Percentiles rank a stretch among this genome's conserved stretches.
These are phyloP conservation scores for Synergus gifuensis DNA, from an alignment of 2,888 invertebrate species.

Conservation along the genomic window DNA sequence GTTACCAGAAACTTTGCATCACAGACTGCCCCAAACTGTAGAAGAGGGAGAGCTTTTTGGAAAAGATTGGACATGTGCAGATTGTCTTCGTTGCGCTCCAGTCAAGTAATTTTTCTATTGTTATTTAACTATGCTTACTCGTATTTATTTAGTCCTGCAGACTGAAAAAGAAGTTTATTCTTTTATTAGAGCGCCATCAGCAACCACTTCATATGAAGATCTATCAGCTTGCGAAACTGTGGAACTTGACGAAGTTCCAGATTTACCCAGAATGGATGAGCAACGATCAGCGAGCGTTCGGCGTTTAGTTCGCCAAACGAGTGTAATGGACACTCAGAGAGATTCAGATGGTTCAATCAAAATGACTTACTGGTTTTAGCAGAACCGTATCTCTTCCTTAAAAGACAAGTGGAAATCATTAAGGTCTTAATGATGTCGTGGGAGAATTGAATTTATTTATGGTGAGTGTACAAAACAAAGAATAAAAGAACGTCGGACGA, in stretches of 20 bases:
- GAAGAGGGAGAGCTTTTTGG: slow-evolving; percentile 94
- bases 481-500: slow-evolving; percentile 50
- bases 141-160: background rate
- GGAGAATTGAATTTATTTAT: slow-evolving; percentile 35
- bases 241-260: slow-evolving; percentile 73
- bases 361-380: slow-evolving; percentile 92
- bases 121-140: background rate
- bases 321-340: slow-evolving; percentile 90
- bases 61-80: slow-evolving; percentile 87
- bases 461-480: slow-evolving; percentile 38
- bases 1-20: slow-evolving; percentile 91
- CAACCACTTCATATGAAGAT: slow-evolving; percentile 86
- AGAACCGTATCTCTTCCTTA: background rate
- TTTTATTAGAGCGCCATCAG: slow-evolving; percentile 79
- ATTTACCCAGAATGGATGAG: slow-evolving; percentile 59
- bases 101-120: slow-evolving; percentile 79
- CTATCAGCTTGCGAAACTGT: slow-evolving; percentile 81
- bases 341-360: slow-evolving; percentile 89
- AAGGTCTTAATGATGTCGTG: background rate
- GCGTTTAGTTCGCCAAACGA: slow-evolving; percentile 87
- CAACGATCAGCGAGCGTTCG: slow-evolving; percentile 71
- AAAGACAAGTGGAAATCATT: background rate
- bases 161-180: background rate
- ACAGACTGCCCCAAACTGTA: slow-evolving; percentile 90
- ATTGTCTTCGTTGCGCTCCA: slow-evolving; percentile 87